Evolutionary conservation across 1,140 invertebrate genomes (phyloP).

Genomic region (Papilio helenus): DNA sequence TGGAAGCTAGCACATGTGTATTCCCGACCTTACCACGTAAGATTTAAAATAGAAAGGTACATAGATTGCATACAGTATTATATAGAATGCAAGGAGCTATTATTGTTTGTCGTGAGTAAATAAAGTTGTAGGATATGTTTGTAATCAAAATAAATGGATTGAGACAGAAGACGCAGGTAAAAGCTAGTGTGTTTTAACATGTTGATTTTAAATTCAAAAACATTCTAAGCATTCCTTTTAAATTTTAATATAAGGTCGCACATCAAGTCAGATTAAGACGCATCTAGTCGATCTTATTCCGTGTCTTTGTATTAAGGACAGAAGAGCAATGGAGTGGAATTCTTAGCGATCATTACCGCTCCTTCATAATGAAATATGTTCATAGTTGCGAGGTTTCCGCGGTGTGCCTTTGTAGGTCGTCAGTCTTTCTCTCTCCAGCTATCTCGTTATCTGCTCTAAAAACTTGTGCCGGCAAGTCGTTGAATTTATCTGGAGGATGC

Average conservation of each 20-base stretch:
- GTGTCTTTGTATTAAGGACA: constrained; percentile 68
- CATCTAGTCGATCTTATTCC: constrained; percentile 7
- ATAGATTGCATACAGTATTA: no score
- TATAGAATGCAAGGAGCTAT: no score
- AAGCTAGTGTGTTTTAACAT: no score
- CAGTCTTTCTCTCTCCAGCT: constrained; percentile 20
- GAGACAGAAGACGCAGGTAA: no score
- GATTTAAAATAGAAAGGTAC: no score
- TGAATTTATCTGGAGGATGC: constrained; percentile 37
- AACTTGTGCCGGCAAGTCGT: constrained; percentile 34
- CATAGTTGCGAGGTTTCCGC: constrained; percentile 22
- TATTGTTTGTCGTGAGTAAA: no score
- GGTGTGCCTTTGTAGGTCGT: constrained; percentile 33
- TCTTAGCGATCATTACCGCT: constrained; percentile 74
- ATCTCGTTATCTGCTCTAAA: constrained; percentile 36
- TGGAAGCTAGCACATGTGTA: no score
- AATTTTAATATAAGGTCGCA: neutral
- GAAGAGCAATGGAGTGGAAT: constrained; percentile 67
- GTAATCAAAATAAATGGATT: no score
- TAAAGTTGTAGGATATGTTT: no score
- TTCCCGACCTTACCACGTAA: no score
- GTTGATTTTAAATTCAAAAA: no score
- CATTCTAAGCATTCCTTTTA: neutral
- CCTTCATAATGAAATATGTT: constrained; percentile 29
- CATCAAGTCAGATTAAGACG: no score